Evolutionary conservation across 2,888 invertebrate species (phyloP), one percentile per base, ranked within the genome.

Genomic region (Agapostemon virescens): DNA sequence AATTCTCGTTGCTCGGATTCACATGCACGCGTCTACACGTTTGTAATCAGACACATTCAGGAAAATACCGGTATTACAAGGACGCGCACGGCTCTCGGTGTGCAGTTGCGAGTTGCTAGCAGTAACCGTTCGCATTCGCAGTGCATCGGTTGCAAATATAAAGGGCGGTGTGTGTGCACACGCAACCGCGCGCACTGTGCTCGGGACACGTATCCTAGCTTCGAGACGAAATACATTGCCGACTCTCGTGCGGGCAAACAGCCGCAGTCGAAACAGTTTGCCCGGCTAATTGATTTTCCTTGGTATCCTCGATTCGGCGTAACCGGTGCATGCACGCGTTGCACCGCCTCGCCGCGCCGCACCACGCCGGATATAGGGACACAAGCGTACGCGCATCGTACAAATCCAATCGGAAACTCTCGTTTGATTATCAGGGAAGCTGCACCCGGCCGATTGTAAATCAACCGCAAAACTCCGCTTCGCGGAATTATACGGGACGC

Each of bases 241-340:
- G 75, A 78, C 75, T 86, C 80, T 81, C 64, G 85, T 64, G 63
- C 82, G 77, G 69, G 84, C 84, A 86, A 86, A 86, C 84, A 86
- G 85, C 79, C 86, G 78, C 84, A 83, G 81, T 84, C 87, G 86
- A 86, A 87, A 84, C 87, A 86, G 87, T 84, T 87, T 84, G 83
- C 83, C 82, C 85, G 85, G 85, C 84, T 89, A 90, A 89, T 89
- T 89, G 89, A 89, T 89, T 89, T 88, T 88, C 85, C 86, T 87
- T 87, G 86, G 82, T 81, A 85, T 86, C 75, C 75, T 58, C 82
- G 83, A 79, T 77, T 71, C 75, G 67, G 74, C 69, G 80, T 75
- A 81, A 77, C 79, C 69, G 69, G 66, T 63, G 77, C 74, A 64
- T 77, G 78, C 83, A 78, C 71, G 68, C 70, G 61, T 30, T 67